Evolutionary conservation across 53 echinoderm and acorn worm species (phyloP), one percentile per base, ranked within the genome.

Genomic region (Antedon mediterranea): DNA sequence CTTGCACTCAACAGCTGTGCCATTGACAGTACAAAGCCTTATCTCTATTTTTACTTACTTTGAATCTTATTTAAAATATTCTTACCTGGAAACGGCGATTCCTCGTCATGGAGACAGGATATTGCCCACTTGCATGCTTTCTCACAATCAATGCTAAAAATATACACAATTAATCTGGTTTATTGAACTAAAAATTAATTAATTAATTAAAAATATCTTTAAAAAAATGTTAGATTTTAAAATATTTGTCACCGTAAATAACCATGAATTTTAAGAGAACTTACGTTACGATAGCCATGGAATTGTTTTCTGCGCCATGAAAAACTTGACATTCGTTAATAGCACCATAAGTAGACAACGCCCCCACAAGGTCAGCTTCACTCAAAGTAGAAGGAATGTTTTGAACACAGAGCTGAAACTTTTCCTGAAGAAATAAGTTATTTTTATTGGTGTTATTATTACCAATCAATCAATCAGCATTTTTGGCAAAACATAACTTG

Each of bases 51-150:
- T n/a, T n/a, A n/a, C n/a, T n/a, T n/a, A n/a, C n/a, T n/a, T n/a
- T n/a, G n/a, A n/a, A n/a, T n/a, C n/a, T n/a, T n/a, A n/a, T n/a
- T n/a, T n/a, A n/a, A n/a, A n/a, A 41, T 41, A 5, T 41, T 4
- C 87, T 79, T 83, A 94, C 94, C 89, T 30, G 87, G 73, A 75
- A 94, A 94, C 29, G 94, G 94, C 0, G 94, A 91, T 30, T 91
- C 86, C 71, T 83, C 77, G n/a, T 75, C 77, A 77, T 94, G 78
- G 26, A 88, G 84, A n/a, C 78, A 80, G 29, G 89, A 78, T 23
- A 94, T 43, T 0, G 91, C 94, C 75, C 89, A 71, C 28, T 43
- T 43, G 75, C 91, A 91, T 2, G 86, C 86, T 33, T 83, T 77
- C 29, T 33, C 34, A 74, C 81, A 76, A 31, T 84, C 85, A 81